Conservation (phyloP, 1,140 invertebrate genomes). For the Drosophila repleta region DNA sequence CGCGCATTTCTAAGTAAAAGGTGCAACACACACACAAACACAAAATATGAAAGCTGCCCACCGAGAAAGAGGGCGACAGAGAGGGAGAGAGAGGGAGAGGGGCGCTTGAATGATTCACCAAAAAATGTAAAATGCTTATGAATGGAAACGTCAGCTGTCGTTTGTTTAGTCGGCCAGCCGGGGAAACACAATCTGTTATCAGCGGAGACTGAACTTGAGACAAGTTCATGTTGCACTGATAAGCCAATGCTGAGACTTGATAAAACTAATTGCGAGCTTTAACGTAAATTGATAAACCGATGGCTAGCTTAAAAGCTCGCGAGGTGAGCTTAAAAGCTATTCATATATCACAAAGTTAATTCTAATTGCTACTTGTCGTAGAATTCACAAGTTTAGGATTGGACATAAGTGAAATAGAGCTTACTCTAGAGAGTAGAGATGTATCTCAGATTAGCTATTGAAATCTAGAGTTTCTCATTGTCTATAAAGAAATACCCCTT, state of each 20-base stretch:
- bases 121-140: conserved; percentile 32
- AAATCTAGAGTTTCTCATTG: too few relatives aligned
- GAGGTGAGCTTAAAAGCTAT: conserved; percentile 1
- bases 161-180: conserved; percentile 21
- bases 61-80: neutral
- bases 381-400: too few relatives aligned
- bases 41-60: conserved; percentile 20
- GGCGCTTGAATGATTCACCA: conserved; percentile 58
- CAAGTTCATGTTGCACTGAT: conserved; percentile 41
- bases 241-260: conserved; percentile 4
- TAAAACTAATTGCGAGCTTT: conserved; percentile 2
- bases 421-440: too few relatives aligned
- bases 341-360: neutral
- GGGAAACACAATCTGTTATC: conserved; percentile 32
- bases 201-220: conserved; percentile 40
- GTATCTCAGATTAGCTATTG: too few relatives aligned
- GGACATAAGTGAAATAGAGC: too few relatives aligned
- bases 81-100: conserved; percentile 7
- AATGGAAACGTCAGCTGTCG: conserved; percentile 25
- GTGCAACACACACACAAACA: conserved; percentile 36
- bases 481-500: too few relatives aligned
- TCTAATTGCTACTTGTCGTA: neutral
- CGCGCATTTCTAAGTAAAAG: conserved; percentile 72
- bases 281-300: neutral
- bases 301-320: neutral